Evolutionary conservation across 2,113 vertebrate species (phyloP), one percentile per base, ranked within the genome.

Genomic region (Todiramphus saurophagus): DNA sequence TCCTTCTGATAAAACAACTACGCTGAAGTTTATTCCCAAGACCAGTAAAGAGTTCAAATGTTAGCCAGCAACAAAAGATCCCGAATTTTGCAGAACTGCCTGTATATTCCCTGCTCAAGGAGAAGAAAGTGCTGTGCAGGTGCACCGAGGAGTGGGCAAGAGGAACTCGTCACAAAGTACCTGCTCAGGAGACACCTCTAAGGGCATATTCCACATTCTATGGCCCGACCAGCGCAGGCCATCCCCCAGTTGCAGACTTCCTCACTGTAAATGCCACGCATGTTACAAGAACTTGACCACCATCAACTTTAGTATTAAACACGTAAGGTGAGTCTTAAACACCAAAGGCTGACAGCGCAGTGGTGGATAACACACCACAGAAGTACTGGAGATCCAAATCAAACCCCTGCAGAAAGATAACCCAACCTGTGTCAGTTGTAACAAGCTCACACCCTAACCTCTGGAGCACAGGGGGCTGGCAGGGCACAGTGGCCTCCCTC

Each of bases 401-500:
- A 28, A 77, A 60, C 15, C 60, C 2, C 1, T 37, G 19, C 25
- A 67, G 51, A 82, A 59, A 43, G 51, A 48, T 15, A 51, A 51
- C 6, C 12, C 7, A 72, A 60, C 43, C 31, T 51, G 39, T 41
- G 50, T 10, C 76, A 64, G 37, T 5, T n/a, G 6, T 39, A 59
- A 59, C 19, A 17, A 41, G 39, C 24, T 58, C 5, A 0, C 4
- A 17, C 10, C 2, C 37, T 41, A n/a, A 41, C 12, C 30, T 20
- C 21, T 7, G 21, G 14, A 43, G 21, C 17, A 28, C 0, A 10
- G 48, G 20, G 30, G 31, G 8, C 0, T n/a, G n/a, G 53, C 23
- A 84, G 31, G n/a, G 39, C 46, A 62, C 12, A 37, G 53, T 1
- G 7, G 41, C 6, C 51, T 25, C n/a, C 31, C n/a, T 73, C 58